Evolutionary conservation across 2,888 invertebrate species (phyloP), one percentile per base, ranked within the genome.

Genomic region (Candidula unifasciata): DNA sequence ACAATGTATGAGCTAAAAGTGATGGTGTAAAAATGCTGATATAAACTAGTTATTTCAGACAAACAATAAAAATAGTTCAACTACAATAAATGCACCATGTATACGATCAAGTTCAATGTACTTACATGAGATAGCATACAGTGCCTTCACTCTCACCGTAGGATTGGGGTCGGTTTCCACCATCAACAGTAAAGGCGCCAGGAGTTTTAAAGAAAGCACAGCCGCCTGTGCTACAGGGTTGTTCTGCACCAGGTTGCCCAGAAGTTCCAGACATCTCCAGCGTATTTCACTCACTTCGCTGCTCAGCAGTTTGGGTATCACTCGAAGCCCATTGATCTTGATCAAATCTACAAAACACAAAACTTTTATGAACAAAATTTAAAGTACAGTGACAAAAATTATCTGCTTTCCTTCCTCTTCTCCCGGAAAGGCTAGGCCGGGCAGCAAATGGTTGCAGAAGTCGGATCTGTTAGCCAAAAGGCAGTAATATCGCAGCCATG

Each of bases 221-320:
- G 96, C 95, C 44, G 95, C 94, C 93, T 98, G 98, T 89, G 97
- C 97, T 92, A 95, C 96, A 0, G 96, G 95, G 94, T 98, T 97
- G 94, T 98, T 97, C 94, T 98, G 98, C 60, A 96, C 96, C 84
- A 97, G 93, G 90, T 96, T 96, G 0, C 96, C 97, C 3, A 98
- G 94, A 24, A 97, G 94, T 52, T 96, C 95, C 21, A 96, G 96
- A 2, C 96, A 95, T 66, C 94, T 94, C 86, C 95, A 95, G 60
- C 96, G 95, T 0, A 98, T 94, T 30, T 95, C 94, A 0, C 95
- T 93, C 88, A 96, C 95, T 8, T 94, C 93, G 44, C 96, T 95
- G 86, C 95, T 95, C 52, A 97, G 94, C 91, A 96, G 96, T 0
- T 95, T 94, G 0, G 95, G 95, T 84, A 97, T 95, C n/a, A 96